phyloP scores from a whole-genome alignment of 2,797 vertebrate genomes.

The Amniataba percoides region DNA sequence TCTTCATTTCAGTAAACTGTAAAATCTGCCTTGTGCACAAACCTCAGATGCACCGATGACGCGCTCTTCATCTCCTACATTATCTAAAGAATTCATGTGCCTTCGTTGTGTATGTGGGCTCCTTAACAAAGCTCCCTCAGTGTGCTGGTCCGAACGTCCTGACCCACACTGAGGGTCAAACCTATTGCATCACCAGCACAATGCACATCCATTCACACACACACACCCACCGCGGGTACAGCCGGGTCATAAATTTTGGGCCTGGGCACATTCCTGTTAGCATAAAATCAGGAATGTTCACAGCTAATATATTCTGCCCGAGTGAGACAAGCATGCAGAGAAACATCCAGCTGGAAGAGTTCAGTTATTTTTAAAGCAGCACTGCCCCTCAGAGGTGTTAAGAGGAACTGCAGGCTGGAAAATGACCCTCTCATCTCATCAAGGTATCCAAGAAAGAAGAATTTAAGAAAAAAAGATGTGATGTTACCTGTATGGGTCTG shows the following conservation, averaged over 20 bases:
- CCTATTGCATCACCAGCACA: slow-evolving; percentile 65
- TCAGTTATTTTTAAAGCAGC: slow-evolving; percentile 25
- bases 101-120: slow-evolving; percentile 49
- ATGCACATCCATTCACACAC: slow-evolving; percentile 61
- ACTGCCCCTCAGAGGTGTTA: slow-evolving; percentile 68
- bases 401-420: slow-evolving; percentile 36
- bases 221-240: slow-evolving; percentile 8
- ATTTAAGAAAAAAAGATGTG: not conserved
- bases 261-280: slow-evolving; percentile 45
- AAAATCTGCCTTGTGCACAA: not conserved
- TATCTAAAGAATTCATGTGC: slow-evolving; percentile 40
- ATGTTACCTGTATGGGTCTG: slow-evolving; percentile 90
- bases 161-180: slow-evolving; percentile 54
- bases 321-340: not conserved
- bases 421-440: not conserved
- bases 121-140: slow-evolving; percentile 66
- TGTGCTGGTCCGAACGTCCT: slow-evolving; percentile 47
- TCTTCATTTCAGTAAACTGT: slow-evolving; percentile 2
- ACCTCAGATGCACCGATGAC: slow-evolving; percentile 45
- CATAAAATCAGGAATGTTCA: slow-evolving; percentile 44
- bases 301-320: not conserved
- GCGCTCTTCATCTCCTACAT: slow-evolving; percentile 10
- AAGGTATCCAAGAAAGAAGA: not conserved
- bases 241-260: slow-evolving; percentile 12
- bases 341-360: not conserved